Evolutionary conservation across 2,113 vertebrate genomes (phyloP).

Genomic region (Zapornia atra): DNA sequence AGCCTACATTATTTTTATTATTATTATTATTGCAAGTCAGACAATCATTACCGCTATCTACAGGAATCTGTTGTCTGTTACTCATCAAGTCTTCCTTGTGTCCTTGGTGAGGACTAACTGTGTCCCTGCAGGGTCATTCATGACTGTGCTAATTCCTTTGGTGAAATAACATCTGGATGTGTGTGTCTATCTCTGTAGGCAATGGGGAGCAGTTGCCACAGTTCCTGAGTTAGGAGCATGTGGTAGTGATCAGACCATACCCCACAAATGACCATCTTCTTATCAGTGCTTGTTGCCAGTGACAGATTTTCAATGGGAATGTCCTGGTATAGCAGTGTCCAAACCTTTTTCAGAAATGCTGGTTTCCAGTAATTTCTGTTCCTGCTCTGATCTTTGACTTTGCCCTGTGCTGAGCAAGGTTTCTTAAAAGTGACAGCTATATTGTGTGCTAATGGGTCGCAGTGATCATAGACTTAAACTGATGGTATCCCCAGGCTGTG

Average conservation of each 20-base stretch:
- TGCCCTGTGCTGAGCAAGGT: background rate
- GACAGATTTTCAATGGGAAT: background rate
- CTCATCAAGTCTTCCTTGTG: background rate
- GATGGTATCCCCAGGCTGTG: background rate
- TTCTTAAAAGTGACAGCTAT: background rate
- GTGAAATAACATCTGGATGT: background rate
- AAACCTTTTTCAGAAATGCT: background rate
- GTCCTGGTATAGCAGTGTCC: background rate
- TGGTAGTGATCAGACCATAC: background rate
- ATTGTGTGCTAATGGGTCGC: background rate
- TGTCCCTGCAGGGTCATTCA: background rate
- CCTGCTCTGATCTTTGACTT: background rate
- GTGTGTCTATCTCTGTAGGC: background rate
- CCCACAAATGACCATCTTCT: background rate
- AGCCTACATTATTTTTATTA: background rate
- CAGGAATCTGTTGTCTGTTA: background rate
- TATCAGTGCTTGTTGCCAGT: background rate
- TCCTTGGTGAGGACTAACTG: background rate
- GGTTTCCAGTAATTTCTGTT: background rate
- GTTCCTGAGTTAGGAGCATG: background rate
- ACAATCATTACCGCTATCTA: rapidly evolving
- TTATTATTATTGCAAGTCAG: background rate
- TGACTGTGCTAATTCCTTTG: background rate
- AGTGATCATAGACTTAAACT: background rate
- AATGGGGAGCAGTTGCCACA: background rate